These are phyloP conservation scores for Prosopocoilus inquinatus DNA, from an alignment of 2,888 invertebrate genomes.

Conservation along the genomic window DNA sequence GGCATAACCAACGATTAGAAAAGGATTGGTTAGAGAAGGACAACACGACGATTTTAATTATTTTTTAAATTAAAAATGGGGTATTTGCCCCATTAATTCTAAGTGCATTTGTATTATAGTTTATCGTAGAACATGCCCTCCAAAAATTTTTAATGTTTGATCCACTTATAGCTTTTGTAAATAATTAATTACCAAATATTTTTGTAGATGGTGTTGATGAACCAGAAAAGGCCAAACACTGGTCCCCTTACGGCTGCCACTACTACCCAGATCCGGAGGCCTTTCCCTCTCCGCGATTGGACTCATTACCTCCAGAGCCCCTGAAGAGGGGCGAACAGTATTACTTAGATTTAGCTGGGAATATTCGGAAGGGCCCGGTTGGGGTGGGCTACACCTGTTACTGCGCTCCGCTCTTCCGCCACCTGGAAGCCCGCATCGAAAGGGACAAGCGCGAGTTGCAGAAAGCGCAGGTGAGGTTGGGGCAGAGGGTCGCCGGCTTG, in stretches of 20 bases:
- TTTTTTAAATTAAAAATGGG: too few relatives aligned
- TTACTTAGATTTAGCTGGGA: constrained; percentile 90
- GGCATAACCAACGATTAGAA: too few relatives aligned
- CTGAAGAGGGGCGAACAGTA: constrained; percentile 88
- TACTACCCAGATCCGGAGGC: constrained; percentile 83
- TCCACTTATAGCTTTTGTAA: too few relatives aligned
- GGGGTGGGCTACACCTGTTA: constrained; percentile 91
- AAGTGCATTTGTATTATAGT: too few relatives aligned
- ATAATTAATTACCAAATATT: too few relatives aligned
- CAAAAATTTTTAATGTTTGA: too few relatives aligned
- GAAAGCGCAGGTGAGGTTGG: constrained; percentile 75
- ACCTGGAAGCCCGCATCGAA: constrained; percentile 81
- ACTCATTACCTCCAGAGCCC: constrained; percentile 83
- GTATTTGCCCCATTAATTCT: not conserved
- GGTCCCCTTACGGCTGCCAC: constrained; percentile 92
- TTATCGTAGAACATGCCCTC: too few relatives aligned
- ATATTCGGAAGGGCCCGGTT: constrained; percentile 93
- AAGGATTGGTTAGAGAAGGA: too few relatives aligned
- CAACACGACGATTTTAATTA: too few relatives aligned
- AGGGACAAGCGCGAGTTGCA: constrained; percentile 78
- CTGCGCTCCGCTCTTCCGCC: constrained; percentile 87
- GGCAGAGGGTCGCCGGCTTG: constrained; percentile 76
- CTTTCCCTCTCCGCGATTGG: constrained; percentile 81
- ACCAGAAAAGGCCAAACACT: constrained; percentile 45
- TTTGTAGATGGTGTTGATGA: constrained; percentile 9